Conservation (phyloP, 2,113 vertebrate genomes). For the Vireo altiloquus region DNA sequence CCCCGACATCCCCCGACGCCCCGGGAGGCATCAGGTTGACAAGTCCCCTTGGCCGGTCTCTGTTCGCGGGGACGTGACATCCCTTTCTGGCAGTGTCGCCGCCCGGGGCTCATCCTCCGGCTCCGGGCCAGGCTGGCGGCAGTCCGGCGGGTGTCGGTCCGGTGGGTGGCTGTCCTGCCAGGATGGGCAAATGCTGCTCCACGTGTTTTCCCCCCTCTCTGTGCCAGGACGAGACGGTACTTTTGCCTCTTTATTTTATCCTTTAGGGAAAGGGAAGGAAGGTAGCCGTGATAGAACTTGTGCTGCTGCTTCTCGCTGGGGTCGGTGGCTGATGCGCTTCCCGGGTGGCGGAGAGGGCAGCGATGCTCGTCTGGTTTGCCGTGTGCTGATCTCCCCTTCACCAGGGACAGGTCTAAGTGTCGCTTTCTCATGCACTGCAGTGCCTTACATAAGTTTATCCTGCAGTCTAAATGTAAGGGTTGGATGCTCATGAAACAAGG, state of each 20-base stretch:
- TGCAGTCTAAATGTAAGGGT: conserved; percentile 27
- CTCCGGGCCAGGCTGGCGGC: neutral
- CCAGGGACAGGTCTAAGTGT: neutral
- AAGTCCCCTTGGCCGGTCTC: neutral
- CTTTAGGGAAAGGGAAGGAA: neutral
- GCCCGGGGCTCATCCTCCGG: neutral
- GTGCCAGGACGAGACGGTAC: conserved; percentile 86
- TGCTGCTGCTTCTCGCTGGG: neutral
- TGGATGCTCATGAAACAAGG: neutral
- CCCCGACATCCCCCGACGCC: neutral
- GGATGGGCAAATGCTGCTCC: conserved; percentile 85
- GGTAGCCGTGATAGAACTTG: neutral
- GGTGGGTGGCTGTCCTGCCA: conserved; percentile 23
- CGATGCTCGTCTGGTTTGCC: neutral
- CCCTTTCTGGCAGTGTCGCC: neutral
- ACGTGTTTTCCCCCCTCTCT: conserved; percentile 72
- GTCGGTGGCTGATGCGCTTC: neutral
- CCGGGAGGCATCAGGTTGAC: neutral
- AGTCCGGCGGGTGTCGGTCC: neutral
- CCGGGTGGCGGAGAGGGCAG: neutral
- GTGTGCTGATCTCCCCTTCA: neutral
- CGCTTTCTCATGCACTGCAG: conserved; percentile 51
- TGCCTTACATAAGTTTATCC: conserved; percentile 68
- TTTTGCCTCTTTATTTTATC: conserved; percentile 27
- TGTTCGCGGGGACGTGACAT: neutral